Evolutionary conservation across 2,888 invertebrate genomes (phyloP), one percentile per base, ranked within the genome.

Genomic region (Dusona sp.): DNA sequence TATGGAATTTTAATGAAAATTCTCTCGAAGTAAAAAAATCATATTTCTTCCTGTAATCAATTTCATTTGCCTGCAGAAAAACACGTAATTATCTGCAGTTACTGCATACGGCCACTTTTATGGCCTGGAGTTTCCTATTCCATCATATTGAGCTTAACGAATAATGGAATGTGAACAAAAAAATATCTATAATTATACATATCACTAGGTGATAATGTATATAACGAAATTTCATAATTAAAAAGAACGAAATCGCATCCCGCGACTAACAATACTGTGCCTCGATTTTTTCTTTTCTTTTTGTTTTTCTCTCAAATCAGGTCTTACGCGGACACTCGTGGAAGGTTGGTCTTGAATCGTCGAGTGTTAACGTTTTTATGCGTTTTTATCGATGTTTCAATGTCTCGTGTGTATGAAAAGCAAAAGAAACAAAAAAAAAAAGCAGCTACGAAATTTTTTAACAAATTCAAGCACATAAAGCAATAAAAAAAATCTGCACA

Each of bases 311-410:
- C 84, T 88, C 83, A 87, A 85, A 82, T 87, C 89, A 96, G 96
- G 96, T 96, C 96, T 96, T 95, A 95, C 96, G 96, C 92, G 96
- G 96, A 95, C 95, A 95, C 94, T 95, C 95, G 94, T 95, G 95
- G 95, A 96, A 96, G 96, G 96, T 96, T 96, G 95, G 96, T 96
- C 94, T 92, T 92, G 92, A 90, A 89, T 90, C 90, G 90, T 88
- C 87, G 88, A 84, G 81, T 79, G 90, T 91, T 93, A 94, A 94
- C 94, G 93, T 94, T 93, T 93, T 94, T 57, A 79, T 57, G 25
- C 82, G 74, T 79, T 68, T 86, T 83, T 94, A 90, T 94, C 74
- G 78, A 67, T 87, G 77, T 86, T 70, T 77, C 64, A 61, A 65
- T 81, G 54, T 68, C 51, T 57, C 80, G 82, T 70, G 29, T 68